Base-by-base conservation (phyloP, 2,888 invertebrate genomes). In the Tetanocera ferruginea region DNA sequence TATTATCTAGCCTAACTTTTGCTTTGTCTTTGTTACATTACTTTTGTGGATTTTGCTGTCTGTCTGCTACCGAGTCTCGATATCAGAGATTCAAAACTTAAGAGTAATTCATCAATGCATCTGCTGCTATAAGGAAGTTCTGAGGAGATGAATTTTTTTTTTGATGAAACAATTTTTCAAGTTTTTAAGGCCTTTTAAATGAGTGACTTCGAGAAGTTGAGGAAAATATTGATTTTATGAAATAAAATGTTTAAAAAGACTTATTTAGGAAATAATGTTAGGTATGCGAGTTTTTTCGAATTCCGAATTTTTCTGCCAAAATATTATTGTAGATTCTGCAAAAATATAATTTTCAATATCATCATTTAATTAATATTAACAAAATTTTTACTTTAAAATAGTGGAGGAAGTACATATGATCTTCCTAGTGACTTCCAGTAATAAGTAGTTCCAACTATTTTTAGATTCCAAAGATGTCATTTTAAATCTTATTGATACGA, bases 101-200 rank as follows among this genome's bases (percentile, higher is more conserved):
- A 31, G 28, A 34, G 64, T 34, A 64, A 64, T 64, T 64, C 64
- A 64, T 64, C 64, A 64, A 64, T 64, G 23, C 64, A 31, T 31
- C 43, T 43, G 43, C 43, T 43, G 43, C 64, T 64, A 31, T 17
- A n/a, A 6, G 14, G 14, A 19, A 62, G 17, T 62, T 28, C 19
- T 2, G 11, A 28, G 9, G 25, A 28, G 3, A 9, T 19, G 0
- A 3, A 9, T 23, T 23, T 11, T 23, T 9, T 57, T 57, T 23
- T 55, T 55, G n/a, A 3, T 55, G 14, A 14, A 23, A 6, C 23
- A 23, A 55, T 55, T 23, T 23, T 23, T 55, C 19, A 19, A 23
- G 19, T 55, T 55, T 55, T 23, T 3, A 55, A 55, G 19, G 55
- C 55, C 5, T 55, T 5, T 55, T 2, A 19, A 55, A 19, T 55